Evolutionary conservation across 2,888 invertebrate species (phyloP).

Genomic region (Dynastes hyllus): DNA sequence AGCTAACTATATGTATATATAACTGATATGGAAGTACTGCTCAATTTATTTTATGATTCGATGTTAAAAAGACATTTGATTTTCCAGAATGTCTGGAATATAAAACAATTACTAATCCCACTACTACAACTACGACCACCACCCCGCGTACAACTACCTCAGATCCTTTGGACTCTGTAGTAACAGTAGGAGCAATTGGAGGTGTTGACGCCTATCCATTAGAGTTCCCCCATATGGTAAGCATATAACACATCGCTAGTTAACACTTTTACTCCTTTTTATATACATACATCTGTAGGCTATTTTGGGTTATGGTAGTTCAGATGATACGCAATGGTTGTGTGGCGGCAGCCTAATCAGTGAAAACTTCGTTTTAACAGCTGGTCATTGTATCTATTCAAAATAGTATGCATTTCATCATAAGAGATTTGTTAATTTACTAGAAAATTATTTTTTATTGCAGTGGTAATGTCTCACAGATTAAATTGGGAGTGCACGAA

Average conservation of each 20-base stretch:
- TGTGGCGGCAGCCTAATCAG: slow-evolving; percentile 82
- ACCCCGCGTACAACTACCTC: not conserved
- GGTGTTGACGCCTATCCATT: slow-evolving; percentile 38
- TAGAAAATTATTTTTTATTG: slow-evolving; percentile 65
- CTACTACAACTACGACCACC: slow-evolving; percentile 15
- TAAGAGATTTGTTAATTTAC: slow-evolving; percentile 65
- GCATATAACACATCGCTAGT: slow-evolving; percentile 52
- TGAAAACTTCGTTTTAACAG: slow-evolving; percentile 77
- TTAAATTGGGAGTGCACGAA: slow-evolving; percentile 67
- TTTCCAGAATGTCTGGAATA: slow-evolving; percentile 48
- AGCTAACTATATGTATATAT: no score
- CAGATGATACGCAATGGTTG: slow-evolving; percentile 69
- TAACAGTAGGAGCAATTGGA: slow-evolving; percentile 24
- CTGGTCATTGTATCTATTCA: slow-evolving; percentile 76
- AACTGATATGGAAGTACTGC: no score
- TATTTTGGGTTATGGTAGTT: slow-evolving; percentile 63
- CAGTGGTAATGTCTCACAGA: slow-evolving; percentile 39
- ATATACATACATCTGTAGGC: slow-evolving; percentile 56
- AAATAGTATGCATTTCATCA: slow-evolving; percentile 55
- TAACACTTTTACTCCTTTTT: slow-evolving; percentile 33
- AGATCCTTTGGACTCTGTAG: not conserved
- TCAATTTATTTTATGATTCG: not conserved
- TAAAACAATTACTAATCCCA: not conserved
- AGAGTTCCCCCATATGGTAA: slow-evolving; percentile 49
- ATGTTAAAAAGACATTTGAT: not conserved